A percentile compares a stretch with the other conserved stretches of the same genome.
These are phyloP conservation scores for Patella ulyssiponensis DNA, from an alignment of 2,888 invertebrate species.

Conservation along the genomic window DNA sequence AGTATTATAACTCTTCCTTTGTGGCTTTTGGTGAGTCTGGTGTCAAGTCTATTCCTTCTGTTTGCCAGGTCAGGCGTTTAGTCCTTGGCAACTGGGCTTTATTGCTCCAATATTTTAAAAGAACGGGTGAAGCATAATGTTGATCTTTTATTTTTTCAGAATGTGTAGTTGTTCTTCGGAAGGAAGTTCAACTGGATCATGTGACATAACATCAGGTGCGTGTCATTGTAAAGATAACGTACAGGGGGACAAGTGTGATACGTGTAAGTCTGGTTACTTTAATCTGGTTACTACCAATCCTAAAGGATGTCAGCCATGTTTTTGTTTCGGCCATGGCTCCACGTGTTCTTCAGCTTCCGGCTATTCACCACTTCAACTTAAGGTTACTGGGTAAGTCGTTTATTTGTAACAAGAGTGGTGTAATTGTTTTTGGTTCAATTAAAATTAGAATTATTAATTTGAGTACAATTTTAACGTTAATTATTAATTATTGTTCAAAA, in stretches of 20 bases:
- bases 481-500: no score
- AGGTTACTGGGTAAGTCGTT: conserved; percentile 15
- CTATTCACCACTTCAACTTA: conserved; percentile 21
- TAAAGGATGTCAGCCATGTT: conserved; percentile 79
- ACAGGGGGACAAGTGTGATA: conserved; percentile 48
- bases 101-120: no score
- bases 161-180: conserved; percentile 46
- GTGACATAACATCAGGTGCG: conserved; percentile 41
- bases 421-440: no score
- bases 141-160: conserved; percentile 31
- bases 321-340: conserved; percentile 50
- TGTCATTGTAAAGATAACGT: conserved; percentile 53
- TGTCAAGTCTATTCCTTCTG: no score
- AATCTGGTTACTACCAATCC: conserved; percentile 80
- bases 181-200: conserved; percentile 37
- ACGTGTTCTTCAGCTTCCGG: conserved; percentile 49
- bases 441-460: no score
- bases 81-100: no score
- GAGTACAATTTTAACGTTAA: no score
- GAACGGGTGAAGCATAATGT: no score
- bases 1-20: no score
- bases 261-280: conserved; percentile 51
- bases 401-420: no score
- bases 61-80: no score
- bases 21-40: no score